Evolutionary conservation across 2,113 vertebrate species (phyloP).

Genomic region (Sinocyclocheilus maitianheensis): DNA sequence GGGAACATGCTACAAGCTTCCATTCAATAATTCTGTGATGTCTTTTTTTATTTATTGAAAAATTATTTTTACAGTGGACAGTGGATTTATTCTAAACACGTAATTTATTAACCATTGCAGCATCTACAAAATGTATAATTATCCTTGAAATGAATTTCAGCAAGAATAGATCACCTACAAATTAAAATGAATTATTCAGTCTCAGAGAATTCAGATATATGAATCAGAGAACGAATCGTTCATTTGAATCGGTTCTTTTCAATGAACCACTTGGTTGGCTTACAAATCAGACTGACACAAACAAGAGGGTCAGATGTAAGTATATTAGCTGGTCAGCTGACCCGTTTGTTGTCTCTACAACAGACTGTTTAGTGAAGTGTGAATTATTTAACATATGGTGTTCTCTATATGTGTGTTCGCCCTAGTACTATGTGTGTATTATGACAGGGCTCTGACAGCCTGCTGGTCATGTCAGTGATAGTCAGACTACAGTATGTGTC

Average conservation of each 20-base stretch:
- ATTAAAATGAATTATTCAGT: background rate
- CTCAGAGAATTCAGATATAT: background rate
- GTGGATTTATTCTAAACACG: background rate
- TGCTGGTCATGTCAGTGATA: background rate
- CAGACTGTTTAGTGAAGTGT: constrained; percentile 59
- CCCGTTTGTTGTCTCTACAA: constrained; percentile 49
- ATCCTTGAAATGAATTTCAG: background rate
- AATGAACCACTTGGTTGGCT: background rate
- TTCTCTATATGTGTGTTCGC: constrained; percentile 9
- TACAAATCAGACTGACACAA: background rate
- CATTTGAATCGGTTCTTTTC: background rate
- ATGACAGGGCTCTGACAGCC: background rate
- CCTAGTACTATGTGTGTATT: background rate
- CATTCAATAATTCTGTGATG: background rate
- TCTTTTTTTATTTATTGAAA: background rate
- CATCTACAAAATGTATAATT: background rate
- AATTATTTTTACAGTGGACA: background rate
- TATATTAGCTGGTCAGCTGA: constrained; percentile 52
- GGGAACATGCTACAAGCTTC: background rate
- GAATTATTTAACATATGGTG: constrained; percentile 36
- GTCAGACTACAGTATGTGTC: background rate
- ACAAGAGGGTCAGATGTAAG: constrained; percentile 40
- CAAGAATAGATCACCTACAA: background rate
- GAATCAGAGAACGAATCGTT: background rate
- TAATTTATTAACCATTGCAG: background rate